Percentiles rank a stretch among this genome's conserved stretches.
These are phyloP conservation scores for Tipula vernalis DNA, from an alignment of 2,888 invertebrate species.

Conservation along the genomic window DNA sequence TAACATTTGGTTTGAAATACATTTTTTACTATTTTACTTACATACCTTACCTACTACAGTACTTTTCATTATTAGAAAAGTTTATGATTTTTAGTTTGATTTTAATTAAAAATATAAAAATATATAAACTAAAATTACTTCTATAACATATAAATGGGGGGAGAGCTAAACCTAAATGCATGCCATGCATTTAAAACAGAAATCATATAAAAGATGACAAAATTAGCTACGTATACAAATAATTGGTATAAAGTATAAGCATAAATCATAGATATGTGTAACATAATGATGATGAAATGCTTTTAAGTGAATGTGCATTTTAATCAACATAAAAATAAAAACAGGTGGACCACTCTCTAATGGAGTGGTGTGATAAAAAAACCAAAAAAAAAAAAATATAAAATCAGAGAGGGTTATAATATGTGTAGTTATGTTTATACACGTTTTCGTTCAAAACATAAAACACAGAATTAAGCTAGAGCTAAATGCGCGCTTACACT, in stretches of 20 bases:
- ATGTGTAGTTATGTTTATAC: neutral
- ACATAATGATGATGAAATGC: neutral
- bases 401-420: neutral
- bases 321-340: neutral
- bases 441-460: neutral
- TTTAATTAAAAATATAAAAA: neutral
- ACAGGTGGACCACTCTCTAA: neutral
- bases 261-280: neutral
- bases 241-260: neutral
- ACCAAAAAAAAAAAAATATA: neutral
- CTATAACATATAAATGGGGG: neutral
- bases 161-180: neutral
- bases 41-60: neutral
- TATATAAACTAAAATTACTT: neutral
- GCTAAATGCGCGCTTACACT: neutral
- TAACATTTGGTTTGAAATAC: neutral
- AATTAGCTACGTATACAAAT: neutral
- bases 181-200: neutral
- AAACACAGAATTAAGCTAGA: neutral
- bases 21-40: neutral
- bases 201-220: neutral
- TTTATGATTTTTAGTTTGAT: neutral
- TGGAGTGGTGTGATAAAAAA: neutral
- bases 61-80: neutral
- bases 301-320: neutral